Conservation (phyloP, 1,140 invertebrate species). For the Plectrocnemia conspersa region DNA sequence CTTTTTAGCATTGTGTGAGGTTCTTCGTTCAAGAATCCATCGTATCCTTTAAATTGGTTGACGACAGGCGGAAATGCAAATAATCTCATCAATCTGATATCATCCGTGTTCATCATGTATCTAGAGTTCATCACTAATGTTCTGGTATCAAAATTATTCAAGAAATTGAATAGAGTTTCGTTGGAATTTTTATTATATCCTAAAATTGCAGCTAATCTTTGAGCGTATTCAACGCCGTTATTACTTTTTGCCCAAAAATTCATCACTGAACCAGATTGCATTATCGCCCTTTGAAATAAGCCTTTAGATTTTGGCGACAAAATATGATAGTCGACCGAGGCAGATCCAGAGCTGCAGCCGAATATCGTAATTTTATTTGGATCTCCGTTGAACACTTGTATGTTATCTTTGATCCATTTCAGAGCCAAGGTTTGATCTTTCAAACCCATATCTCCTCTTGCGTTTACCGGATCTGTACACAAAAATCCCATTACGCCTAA, state of each 20-base stretch:
- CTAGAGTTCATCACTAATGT: conserved; percentile 40
- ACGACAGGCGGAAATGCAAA: conserved; percentile 48
- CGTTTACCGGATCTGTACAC: conserved; percentile 44
- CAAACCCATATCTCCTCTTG: conserved; percentile 54
- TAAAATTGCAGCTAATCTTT: conserved; percentile 48
- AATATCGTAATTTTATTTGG: conserved; percentile 55
- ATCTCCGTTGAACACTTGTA: conserved; percentile 57
- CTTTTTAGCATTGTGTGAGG: conserved; percentile 39
- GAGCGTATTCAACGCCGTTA: conserved; percentile 52
- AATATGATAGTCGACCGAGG: conserved; percentile 53
- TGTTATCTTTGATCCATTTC: conserved; percentile 59
- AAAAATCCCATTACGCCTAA: conserved; percentile 56
- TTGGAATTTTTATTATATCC: conserved; percentile 37
- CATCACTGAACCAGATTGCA: conserved; percentile 54
- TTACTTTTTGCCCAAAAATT: conserved; percentile 58
- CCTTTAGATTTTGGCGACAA: conserved; percentile 51
- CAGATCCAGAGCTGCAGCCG: conserved; percentile 56
- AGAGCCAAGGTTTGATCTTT: conserved; percentile 53
- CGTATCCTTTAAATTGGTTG: conserved; percentile 35
- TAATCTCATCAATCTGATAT: conserved; percentile 39
- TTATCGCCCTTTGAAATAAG: conserved; percentile 57
- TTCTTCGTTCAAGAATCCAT: conserved; percentile 38
- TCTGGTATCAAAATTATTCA: conserved; percentile 39
- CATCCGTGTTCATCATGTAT: conserved; percentile 33
- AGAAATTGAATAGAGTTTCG: conserved; percentile 38